phyloP scores from a whole-genome alignment of 2,113 vertebrate species.

The Mirza zaza region DNA sequence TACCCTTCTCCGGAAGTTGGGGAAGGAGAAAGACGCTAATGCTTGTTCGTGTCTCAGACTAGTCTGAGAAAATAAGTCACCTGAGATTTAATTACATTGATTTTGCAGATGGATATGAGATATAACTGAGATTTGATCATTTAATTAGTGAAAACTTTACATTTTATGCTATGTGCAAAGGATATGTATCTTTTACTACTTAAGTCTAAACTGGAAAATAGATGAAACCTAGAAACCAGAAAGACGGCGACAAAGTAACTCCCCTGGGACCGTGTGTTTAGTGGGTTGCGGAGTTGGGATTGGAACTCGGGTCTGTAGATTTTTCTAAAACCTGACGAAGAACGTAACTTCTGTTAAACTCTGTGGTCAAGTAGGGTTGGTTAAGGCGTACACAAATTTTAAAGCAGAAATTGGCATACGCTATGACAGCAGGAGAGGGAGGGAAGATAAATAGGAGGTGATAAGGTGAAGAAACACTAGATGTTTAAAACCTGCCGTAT shows the following conservation, averaged over 20 bases:
- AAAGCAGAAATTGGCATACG: not conserved
- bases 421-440: not conserved
- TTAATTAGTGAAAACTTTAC: not conserved
- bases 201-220: not conserved
- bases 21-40: not conserved
- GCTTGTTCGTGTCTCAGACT: not conserved
- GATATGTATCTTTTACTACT: too few relatives aligned
- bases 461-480: not conserved
- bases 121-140: not conserved
- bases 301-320: not conserved
- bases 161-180: fast-evolving
- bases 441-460: not conserved
- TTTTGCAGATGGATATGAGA: not conserved
- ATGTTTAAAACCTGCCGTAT: not conserved
- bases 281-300: not conserved
- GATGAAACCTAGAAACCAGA: not conserved
- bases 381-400: not conserved
- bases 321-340: not conserved
- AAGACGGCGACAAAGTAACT: not conserved
- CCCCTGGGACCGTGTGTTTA: not conserved
- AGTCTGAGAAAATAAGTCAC: not conserved
- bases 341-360: not conserved
- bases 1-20: not conserved
- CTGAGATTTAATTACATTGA: not conserved
- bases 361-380: not conserved